Percentiles rank a stretch among this genome's conserved stretches.
phyloP scores from a whole-genome alignment of 2,113 vertebrate species.

The Sinocyclocheilus rhinocerous region DNA sequence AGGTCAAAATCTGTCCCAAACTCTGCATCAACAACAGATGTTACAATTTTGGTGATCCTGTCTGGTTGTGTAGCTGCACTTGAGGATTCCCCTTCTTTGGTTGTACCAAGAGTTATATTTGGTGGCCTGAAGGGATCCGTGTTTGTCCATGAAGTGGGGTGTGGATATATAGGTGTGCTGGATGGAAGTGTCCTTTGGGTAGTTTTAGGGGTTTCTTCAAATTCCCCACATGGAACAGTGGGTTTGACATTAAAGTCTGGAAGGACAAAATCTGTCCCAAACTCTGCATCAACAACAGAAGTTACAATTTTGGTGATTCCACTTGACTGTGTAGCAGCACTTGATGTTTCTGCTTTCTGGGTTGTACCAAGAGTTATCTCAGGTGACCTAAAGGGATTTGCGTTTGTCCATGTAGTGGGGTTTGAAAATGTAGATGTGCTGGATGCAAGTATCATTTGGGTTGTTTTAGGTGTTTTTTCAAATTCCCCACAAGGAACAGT shows the following conservation, averaged over 20 bases:
- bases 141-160: not conserved
- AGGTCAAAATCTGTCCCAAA: not conserved
- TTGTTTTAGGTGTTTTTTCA: not conserved
- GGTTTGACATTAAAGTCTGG: not conserved
- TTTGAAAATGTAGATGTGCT: not conserved
- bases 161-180: not conserved
- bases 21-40: not conserved
- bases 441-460: not conserved
- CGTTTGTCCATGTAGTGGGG: not conserved
- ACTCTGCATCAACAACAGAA: not conserved
- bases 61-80: not conserved
- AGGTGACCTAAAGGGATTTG: not conserved
- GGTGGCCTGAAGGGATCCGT: not conserved
- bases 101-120: not conserved
- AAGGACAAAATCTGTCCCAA: no score
- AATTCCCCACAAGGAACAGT: not conserved
- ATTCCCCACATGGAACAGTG: not conserved
- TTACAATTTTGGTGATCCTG: not conserved
- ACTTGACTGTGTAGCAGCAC: not conserved
- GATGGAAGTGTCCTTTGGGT: not conserved
- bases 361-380: not conserved
- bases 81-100: not conserved
- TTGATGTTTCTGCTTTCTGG: not conserved
- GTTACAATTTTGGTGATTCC: not conserved
- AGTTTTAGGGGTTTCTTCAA: not conserved